Conservation (phyloP, 2,888 invertebrate species). For the Ormyrus rosae region DNA sequence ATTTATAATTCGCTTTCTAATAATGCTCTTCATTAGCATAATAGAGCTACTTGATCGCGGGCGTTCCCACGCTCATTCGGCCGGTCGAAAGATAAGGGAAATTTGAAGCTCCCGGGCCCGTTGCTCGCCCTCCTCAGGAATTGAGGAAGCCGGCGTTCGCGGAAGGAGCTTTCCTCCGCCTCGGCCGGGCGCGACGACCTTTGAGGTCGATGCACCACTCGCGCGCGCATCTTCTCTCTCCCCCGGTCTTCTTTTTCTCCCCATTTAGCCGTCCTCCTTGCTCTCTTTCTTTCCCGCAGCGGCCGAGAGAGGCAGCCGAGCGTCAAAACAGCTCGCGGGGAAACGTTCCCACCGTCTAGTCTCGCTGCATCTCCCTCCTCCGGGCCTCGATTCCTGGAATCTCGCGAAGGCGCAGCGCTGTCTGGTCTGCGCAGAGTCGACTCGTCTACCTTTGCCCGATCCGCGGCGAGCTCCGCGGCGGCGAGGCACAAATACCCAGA, state of each 20-base stretch:
- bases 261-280: conserved; percentile 46
- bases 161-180: conserved; percentile 24
- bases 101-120: not conserved
- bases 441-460: conserved; percentile 61
- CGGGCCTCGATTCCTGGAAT: conserved; percentile 63
- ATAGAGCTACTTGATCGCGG: too few species aligned
- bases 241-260: conserved; percentile 37
- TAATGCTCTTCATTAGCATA: too few species aligned
- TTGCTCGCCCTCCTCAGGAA: conserved; percentile 34
- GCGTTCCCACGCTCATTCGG: too few species aligned
- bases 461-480: not conserved
- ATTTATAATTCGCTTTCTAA: too few species aligned
- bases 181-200: conserved; percentile 70
- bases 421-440: conserved; percentile 66
- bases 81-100: too few species aligned
- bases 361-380: conserved; percentile 61
- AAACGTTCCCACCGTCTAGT: conserved; percentile 74
- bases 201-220: conserved; percentile 74
- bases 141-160: conserved; percentile 37
- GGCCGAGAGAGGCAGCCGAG: conserved; percentile 66
- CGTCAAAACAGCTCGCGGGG: conserved; percentile 62
- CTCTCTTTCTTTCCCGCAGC: conserved; percentile 65
- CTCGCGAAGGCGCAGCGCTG: conserved; percentile 69
- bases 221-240: conserved; percentile 22
- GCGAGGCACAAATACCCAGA: conserved; percentile 63